Percentiles rank a stretch among this genome's conserved stretches.
Conservation (phyloP, 2,113 vertebrate genomes). For the Antigone vipio region DNA sequence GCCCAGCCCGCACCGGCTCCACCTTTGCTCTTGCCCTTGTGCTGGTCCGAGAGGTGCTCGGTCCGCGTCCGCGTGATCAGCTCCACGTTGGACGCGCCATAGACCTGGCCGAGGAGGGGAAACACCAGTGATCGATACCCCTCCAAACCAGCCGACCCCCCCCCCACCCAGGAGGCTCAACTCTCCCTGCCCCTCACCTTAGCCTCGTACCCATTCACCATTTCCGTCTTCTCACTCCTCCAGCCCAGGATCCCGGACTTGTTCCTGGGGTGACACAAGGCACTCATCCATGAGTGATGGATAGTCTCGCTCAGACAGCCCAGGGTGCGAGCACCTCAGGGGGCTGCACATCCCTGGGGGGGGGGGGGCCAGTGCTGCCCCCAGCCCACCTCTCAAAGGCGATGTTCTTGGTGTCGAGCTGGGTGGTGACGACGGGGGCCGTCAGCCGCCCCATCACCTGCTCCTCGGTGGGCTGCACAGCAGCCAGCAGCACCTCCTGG, state of each 20-base stretch:
- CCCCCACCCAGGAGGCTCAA: background rate
- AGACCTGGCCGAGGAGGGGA: conserved; percentile 78
- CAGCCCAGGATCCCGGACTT: conserved; percentile 96
- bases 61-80: conserved; percentile 95
- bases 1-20: background rate
- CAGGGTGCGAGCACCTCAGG: fast-evolving
- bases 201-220: conserved; percentile 94
- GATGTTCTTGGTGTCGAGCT: conserved; percentile 96
- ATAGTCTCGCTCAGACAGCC: background rate
- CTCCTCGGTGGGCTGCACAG: conserved; percentile 90
- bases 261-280: conserved; percentile 79
- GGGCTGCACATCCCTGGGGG: fast-evolving
- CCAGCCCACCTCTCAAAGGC: conserved; percentile 91
- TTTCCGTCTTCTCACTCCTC: conserved; percentile 95
- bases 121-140: background rate
- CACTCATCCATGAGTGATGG: background rate
- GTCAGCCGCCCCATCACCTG: conserved; percentile 92
- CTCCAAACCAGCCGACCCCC: fast-evolving
- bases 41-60: conserved; percentile 93
- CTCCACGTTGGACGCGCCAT: conserved; percentile 95
- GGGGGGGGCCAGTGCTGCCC: fast-evolving
- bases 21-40: conserved; percentile 96
- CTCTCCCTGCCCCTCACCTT: conserved; percentile 80
- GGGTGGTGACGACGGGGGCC: conserved; percentile 90
- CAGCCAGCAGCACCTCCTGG: conserved; percentile 82